Evolutionary conservation across 2,113 vertebrate genomes (phyloP), one percentile per base, ranked within the genome.

Genomic region (Silurus glanis): DNA sequence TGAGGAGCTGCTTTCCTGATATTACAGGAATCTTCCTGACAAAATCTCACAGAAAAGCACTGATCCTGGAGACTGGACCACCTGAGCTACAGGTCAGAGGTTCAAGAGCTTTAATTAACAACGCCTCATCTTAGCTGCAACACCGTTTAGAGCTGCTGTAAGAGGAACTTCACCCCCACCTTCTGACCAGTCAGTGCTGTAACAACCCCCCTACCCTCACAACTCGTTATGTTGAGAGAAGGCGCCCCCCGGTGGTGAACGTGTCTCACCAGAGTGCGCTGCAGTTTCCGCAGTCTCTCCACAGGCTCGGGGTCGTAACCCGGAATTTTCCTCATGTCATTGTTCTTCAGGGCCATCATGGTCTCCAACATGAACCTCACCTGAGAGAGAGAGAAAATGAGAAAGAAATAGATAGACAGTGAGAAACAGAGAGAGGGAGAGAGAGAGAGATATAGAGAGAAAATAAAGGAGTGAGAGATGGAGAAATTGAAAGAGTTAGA

Each of bases 351-450:
- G 0, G 97, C 98, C 93, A 99, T 17, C 97, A 99, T 97, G 0
- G 96, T 99, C 91, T 99, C 98, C 84, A 99, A 91, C 97, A 99
- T 98, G 85, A 99, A 99, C 0, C 96, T 95, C 84, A 98, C 91
- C 98, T 99, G 83, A 8, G 49, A 85, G 25, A n/a, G n/a, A n/a
- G n/a, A 45, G 17, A 37, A 1, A 28, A 3, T 9, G 6, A 58
- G 7, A 9, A 2, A n/a, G n/a, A 19, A 0, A 28, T 4, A 37
- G 16, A 45, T 14, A 56, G 2, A 56, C 6, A 64, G 8, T 21
- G 17, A 64, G 7, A 64, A 3, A 64, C 23, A 64, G 62, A 19
- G 6, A 64, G 17, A 59, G 7, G 3, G 3, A 19, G 61, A 23
- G 17, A 64, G 16, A 19, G 6, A 64, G 5, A 23, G 5, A 66